Evolutionary conservation across 2,113 vertebrate species (phyloP), one percentile per base, ranked within the genome.

Genomic region (Panthera leo): DNA sequence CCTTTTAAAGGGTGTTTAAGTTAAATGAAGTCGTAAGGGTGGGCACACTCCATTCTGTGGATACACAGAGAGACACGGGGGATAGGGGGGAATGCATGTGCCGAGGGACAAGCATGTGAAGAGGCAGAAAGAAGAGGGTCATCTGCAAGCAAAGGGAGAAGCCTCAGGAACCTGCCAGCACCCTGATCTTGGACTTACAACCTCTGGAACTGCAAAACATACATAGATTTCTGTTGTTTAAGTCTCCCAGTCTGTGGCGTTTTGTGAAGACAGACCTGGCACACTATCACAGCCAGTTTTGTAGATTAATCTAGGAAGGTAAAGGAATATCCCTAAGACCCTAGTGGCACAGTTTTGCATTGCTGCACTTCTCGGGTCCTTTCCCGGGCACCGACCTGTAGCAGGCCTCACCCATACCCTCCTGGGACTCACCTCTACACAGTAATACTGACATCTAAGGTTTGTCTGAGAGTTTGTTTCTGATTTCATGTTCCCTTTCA

Each of bases 71-170:
- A 55, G 58, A 45, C 12, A 29, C 2, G 7, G 36, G 39, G 15
- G 10, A 29, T 2, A 5, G 36, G 39, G 8, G 5, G 14, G 65
- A 2, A 1, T 11, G 10, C 1, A 5, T 19, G 27, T 42, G 73
- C 3, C 73, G 34, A 86, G 4, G 16, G 12, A 15, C 1, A 55
- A 25, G 5, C 1, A 2, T 2, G 4, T 14, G 7, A 48, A 63
- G 34, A 29, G 39, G 10, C 45, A 70, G 16, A 58, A 39, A 21
- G 36, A 68, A 0, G 51, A 11, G 16, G 10, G 9, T 5, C 36
- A 42, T 36, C n/a, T 45, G 53, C 31, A 58, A 36, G 25, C 58
- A 67, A 78, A 15, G 42, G 87, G 48, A 68, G 42, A 58, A 23
- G 29, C 3, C 42, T 42, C 21, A 13, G 53, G 19, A 29, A 5